Evolutionary conservation across 2,888 invertebrate genomes (phyloP).

Genomic region (Synanthedon andrenaeformis): DNA sequence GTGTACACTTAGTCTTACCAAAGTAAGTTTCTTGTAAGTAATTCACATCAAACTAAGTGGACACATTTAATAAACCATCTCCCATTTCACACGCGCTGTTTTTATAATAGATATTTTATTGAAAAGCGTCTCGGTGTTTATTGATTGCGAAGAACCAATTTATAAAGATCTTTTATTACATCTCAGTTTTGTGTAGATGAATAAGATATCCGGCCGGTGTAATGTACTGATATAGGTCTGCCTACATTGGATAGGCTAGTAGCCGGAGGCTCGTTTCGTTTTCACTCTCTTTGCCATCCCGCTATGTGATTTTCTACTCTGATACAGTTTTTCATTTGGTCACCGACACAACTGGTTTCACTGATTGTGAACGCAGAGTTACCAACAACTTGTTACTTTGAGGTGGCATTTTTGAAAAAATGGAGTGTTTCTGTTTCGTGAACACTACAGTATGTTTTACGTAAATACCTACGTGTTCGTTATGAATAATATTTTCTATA

Average conservation of each 20-base stretch:
- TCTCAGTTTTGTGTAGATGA: neutral
- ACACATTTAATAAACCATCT: too few species aligned
- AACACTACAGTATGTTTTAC: too few species aligned
- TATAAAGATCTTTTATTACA: conserved; percentile 5
- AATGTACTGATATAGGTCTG: conserved; percentile 15
- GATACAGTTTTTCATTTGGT: conserved; percentile 58
- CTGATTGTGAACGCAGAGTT: conserved; percentile 25
- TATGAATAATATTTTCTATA: too few species aligned
- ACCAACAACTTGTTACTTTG: conserved; percentile 1
- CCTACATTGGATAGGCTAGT: conserved; percentile 24
- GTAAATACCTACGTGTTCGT: too few species aligned
- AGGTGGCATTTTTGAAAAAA: neutral
- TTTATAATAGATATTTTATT: conserved; percentile 35
- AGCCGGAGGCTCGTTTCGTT: conserved; percentile 27
- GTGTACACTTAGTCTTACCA: too few species aligned
- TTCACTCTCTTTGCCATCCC: conserved; percentile 61
- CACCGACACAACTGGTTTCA: conserved; percentile 38
- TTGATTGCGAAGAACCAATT: conserved; percentile 23
- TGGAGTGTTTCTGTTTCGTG: too few species aligned
- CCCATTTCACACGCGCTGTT: too few species aligned
- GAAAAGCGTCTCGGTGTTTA: conserved; percentile 23
- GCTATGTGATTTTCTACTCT: conserved; percentile 49
- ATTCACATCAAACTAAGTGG: too few species aligned
- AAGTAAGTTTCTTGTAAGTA: too few species aligned
- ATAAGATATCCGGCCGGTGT: neutral